phyloP scores from a whole-genome alignment of 2,113 vertebrate species.

The Aldabrachelys gigantea region DNA sequence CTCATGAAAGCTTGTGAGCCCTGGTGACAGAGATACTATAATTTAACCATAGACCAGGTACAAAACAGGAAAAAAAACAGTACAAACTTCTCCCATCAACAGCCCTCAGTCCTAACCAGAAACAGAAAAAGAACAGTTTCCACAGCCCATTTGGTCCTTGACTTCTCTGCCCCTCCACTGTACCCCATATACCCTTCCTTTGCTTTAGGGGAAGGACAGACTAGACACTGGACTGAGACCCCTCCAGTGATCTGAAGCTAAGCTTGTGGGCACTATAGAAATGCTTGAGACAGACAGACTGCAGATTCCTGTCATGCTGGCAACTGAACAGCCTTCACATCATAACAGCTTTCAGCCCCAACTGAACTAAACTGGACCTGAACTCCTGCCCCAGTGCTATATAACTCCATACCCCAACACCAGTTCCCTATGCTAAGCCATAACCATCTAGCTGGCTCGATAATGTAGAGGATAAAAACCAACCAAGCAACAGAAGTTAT shows the following conservation, averaged over 20 bases:
- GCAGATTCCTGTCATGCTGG: neutral
- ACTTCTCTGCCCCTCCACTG: neutral
- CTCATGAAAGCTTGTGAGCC: neutral
- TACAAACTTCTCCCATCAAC: neutral
- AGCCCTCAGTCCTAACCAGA: neutral
- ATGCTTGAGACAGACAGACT: neutral
- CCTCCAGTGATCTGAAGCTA: neutral
- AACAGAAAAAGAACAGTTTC: neutral
- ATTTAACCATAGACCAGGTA: neutral
- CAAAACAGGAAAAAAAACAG: neutral
- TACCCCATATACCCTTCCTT: neutral
- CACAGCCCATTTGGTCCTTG: neutral
- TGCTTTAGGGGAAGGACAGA: neutral
- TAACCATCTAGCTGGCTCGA: neutral
- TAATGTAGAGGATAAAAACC: neutral
- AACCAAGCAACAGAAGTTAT: neutral
- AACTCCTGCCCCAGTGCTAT: neutral
- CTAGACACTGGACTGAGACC: neutral
- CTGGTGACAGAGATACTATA: neutral
- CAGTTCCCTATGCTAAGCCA: neutral
- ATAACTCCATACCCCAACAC: accelerated
- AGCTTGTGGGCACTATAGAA: neutral
- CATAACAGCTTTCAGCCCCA: accelerated
- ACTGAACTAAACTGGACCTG: neutral
- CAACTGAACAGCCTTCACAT: neutral